A percentile compares a stretch with the other conserved stretches of the same genome.
phyloP scores from a whole-genome alignment of 92 coral and sea anemone species.

The Epizoanthus stellaris region DNA sequence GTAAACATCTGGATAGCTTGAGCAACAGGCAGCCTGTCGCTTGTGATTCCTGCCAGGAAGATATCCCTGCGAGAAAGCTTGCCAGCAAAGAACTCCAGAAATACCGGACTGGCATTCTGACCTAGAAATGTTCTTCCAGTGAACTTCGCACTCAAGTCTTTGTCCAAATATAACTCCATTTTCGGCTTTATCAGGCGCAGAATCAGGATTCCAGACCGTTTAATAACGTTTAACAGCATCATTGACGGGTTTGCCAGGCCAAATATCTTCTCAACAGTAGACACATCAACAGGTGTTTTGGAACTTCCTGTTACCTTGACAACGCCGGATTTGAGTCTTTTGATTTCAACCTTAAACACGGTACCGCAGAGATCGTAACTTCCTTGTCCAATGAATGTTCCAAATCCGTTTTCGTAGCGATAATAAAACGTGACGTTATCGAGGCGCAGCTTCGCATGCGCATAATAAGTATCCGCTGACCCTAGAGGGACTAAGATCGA shows the following conservation, averaged over 20 bases:
- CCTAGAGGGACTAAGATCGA: constrained; percentile 80
- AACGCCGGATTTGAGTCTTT: constrained; percentile 56
- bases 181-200: constrained; percentile 79
- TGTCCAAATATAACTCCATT: constrained; percentile 75
- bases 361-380: constrained; percentile 80
- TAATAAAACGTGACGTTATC: constrained; percentile 83
- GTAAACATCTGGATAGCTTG: constrained; percentile 73
- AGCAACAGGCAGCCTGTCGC: constrained; percentile 64
- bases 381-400: constrained; percentile 88
- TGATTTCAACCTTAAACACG: constrained; percentile 71
- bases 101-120: constrained; percentile 58
- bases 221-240: constrained; percentile 62
- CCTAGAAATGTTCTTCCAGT: constrained; percentile 72
- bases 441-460: constrained; percentile 74
- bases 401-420: constrained; percentile 61
- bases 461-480: constrained; percentile 64
- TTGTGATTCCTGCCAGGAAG: constrained; percentile 79
- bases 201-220: constrained; percentile 66
- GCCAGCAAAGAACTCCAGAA: constrained; percentile 79
- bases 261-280: constrained; percentile 77
- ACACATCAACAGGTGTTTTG: constrained; percentile 79
- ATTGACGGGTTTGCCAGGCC: constrained; percentile 62
- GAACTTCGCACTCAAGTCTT: constrained; percentile 77
- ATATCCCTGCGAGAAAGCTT: constrained; percentile 59
- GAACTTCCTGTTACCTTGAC: constrained; percentile 78